Base-by-base conservation (phyloP, 2,113 vertebrate species). In the Loxodonta africana region DNA sequence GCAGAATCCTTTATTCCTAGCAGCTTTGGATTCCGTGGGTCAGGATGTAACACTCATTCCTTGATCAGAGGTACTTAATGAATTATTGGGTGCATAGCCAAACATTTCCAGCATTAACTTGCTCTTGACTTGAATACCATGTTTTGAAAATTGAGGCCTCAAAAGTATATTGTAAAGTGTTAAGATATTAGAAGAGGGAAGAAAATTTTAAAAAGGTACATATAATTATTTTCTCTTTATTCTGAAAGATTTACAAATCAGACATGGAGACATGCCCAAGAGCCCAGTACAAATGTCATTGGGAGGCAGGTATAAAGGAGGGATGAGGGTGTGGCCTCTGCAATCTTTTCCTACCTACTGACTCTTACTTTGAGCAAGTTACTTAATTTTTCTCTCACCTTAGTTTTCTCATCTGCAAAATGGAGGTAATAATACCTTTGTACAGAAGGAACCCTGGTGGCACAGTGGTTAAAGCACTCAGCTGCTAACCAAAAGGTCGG, bases 331-430 rank as follows among this genome's bases (percentile, higher is more conserved):
- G 21, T 87, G 78, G 25, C 62, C 51, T 21, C 53, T 78, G 30
- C 33, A 95, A 33, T 77, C 25, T 82, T 7, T 7, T 81, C 73
- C 14, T 87, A 26, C 41, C 63, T 92, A 78, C 9, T 28, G 57
- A 80, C 20, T 71, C 14, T 65, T 77, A 46, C 25, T 78, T 93
- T 78, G 23, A 63, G 8, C 62, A 88, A 65, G 69, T 95, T 91
- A 84, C 65, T 83, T 92, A 41, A 94, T 96, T 95, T 95, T 15
- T 88, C 18, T 37, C 91, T 41, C 87, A 44, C 51, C 88, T 87
- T 85, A 53, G 25, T 89, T 67, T 92, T 82, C 77, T 93, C 33
- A 92, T 74, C 81, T 93, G 9, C 63, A 71, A 83, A 93, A 62
- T 89, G 15, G 37, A 90, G 41, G 33, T 85, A 71, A 60, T 65